Conservation (phyloP, 2,113 vertebrate genomes). For the Piaya cayana region DNA sequence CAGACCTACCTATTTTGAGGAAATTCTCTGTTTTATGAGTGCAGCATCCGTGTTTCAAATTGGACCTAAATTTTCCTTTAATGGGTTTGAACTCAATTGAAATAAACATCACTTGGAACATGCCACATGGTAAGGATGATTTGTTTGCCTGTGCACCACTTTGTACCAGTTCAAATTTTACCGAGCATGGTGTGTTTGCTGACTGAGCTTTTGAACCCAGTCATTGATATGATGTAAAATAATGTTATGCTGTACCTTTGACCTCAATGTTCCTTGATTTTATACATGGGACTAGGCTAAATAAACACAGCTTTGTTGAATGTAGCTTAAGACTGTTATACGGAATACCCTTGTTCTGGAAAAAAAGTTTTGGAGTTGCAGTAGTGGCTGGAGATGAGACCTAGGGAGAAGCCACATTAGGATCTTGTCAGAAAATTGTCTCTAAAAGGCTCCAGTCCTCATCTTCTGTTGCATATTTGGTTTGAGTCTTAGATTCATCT, state of each 20-base stretch:
- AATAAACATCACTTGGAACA: too few relatives aligned
- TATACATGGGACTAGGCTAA: not conserved
- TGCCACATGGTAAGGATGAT: too few relatives aligned
- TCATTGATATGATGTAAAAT: not conserved
- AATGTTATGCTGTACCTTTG: not conserved
- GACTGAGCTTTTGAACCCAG: not conserved
- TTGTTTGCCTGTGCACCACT: not conserved
- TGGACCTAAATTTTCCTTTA: not conserved
- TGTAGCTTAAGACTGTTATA: not conserved
- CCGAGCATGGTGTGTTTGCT: not conserved
- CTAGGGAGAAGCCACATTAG: not conserved
- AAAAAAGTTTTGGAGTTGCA: not conserved
- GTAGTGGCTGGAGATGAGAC: not conserved
- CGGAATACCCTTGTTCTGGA: accelerated
- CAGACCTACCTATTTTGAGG: not conserved
- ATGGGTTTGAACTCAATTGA: not conserved
- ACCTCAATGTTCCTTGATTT: not conserved
- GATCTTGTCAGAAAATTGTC: not conserved
- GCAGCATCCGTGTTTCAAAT: not conserved
- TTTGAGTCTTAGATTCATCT: not conserved
- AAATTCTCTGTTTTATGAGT: not conserved
- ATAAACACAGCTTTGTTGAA: not conserved
- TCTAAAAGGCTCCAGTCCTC: not conserved
- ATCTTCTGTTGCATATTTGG: not conserved
- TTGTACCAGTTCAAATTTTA: not conserved